Base-by-base conservation (phyloP, 1,140 invertebrate genomes). In the Gonatopus flavifemur region DNA sequence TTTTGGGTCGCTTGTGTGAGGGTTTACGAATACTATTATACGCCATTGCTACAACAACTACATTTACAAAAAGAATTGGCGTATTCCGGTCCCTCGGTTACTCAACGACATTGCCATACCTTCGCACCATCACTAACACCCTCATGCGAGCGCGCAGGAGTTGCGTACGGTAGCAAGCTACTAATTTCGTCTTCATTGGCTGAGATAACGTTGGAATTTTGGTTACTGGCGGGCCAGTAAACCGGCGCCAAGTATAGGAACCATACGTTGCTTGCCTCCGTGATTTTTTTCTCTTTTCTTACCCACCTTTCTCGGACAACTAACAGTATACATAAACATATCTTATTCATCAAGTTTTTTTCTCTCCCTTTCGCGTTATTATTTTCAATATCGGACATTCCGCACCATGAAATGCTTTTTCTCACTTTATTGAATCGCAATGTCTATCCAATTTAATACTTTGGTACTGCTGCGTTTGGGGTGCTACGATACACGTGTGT, bases 171-270 rank as follows among this genome's bases (percentile, higher is more conserved):
- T 75, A 75, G 72, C 71, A 64, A 56, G 52, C 66, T 74, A 74
- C 71, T 74, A 76, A 76, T 76, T 75, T 75, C 70, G 70, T 72
- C 71, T 72, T 72, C 71, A 74, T 74, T 71, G 70, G 51, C 43
- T 55, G 63, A 74, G 72, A 75, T 75, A 75, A 75, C 66, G 18
- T 42, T 53, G 70, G 72, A 73, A 73, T 74, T 74, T 72, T 71
- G 62, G 71, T 67, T 65, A 64, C 66, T 62, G 68, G 59, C 13
- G 37, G 18, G 30, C 42, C 59, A 49, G 49, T 50, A 64, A 53
- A 32, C 49, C 41, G 52, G 49, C 38, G 49, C 45, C 49, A 52
- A 48, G n/a, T n/a, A n/a, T n/a, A n/a, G n/a, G n/a, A n/a, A n/a
- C n/a, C n/a, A n/a, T n/a, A n/a, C n/a, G n/a, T n/a, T n/a, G n/a